phyloP scores from a whole-genome alignment of 2,113 vertebrate genomes.

The Heloderma charlesbogerti region DNA sequence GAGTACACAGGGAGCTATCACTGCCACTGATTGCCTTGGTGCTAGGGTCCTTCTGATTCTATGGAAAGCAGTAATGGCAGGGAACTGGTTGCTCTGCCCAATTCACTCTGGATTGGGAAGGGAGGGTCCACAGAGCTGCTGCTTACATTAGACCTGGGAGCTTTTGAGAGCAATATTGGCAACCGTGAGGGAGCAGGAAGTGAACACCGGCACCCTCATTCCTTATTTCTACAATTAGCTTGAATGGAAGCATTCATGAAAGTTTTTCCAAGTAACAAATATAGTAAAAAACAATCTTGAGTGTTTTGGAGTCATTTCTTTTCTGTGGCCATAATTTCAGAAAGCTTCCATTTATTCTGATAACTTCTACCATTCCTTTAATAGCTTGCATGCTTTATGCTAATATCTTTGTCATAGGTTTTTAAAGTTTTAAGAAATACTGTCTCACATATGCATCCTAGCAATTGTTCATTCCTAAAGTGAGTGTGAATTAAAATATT shows the following conservation, averaged over 20 bases:
- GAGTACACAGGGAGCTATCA: background rate
- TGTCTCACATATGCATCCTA: slow-evolving; percentile 10
- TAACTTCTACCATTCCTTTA: background rate
- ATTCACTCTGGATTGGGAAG: background rate
- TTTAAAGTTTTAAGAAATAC: slow-evolving; percentile 1
- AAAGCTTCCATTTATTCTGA: background rate
- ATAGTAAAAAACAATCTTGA: background rate
- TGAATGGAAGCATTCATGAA: slow-evolving; percentile 3
- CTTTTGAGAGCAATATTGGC: background rate
- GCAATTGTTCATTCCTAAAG: slow-evolving; percentile 29
- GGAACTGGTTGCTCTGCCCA: background rate
- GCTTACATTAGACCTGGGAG: background rate
- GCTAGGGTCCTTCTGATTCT: background rate
- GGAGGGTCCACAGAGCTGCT: background rate
- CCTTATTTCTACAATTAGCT: background rate
- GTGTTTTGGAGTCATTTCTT: background rate
- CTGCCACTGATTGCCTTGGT: background rate
- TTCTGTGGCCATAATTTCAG: background rate
- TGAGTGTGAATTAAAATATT: slow-evolving; percentile 32
- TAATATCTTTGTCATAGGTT: slow-evolving; percentile 22
- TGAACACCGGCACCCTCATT: background rate
- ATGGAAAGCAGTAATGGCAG: background rate
- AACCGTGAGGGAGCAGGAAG: background rate
- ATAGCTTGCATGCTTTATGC: background rate
- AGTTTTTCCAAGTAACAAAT: background rate